Percentiles rank a stretch among this genome's conserved stretches.
Evolutionary conservation across 2,888 invertebrate species (phyloP).

Genomic region (Drosophila kuntzei): DNA sequence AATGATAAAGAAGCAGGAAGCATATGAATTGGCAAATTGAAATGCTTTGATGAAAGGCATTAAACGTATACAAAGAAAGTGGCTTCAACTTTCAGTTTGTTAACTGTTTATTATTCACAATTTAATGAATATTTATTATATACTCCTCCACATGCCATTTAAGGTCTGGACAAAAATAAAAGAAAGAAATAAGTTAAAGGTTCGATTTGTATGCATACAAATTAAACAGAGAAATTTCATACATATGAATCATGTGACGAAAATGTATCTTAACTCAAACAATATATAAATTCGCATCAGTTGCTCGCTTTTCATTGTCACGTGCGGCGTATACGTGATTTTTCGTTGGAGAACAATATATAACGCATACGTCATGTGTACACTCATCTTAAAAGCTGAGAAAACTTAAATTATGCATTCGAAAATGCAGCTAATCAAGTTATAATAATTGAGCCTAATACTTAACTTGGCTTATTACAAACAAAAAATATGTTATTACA

Average conservation of each 20-base stretch:
- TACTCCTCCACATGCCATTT: conserved; percentile 22
- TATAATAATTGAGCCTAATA: conserved; percentile 6
- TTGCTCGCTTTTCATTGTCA: conserved; percentile 54
- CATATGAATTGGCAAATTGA: not conserved
- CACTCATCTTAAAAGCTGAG: conserved; percentile 35
- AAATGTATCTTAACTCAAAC: conserved; percentile 34
- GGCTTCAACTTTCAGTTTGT: conserved; percentile 19
- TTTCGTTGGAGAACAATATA: conserved; percentile 47
- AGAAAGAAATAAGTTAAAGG: conserved; percentile 13
- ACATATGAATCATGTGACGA: conserved; percentile 51
- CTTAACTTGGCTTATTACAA: conserved; percentile 1
- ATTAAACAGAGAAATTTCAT: conserved; percentile 44
- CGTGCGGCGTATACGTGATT: conserved; percentile 77
- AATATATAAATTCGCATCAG: conserved; percentile 9
- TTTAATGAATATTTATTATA: conserved; percentile 40
- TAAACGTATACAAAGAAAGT: conserved; percentile 26
- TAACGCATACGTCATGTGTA: conserved; percentile 72
- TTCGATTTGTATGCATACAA: conserved; percentile 30
- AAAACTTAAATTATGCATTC: conserved; percentile 26
- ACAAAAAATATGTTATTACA: conserved; percentile 58
- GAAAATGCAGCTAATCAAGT: conserved; percentile 9
- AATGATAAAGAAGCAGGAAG: not conserved
- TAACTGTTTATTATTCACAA: conserved; percentile 22
- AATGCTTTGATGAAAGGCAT: conserved; percentile 8
- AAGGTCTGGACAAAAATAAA: not conserved